Evolutionary conservation across 2,797 vertebrate genomes (phyloP).

Genomic region (Enteromius afrohamiltoni): DNA sequence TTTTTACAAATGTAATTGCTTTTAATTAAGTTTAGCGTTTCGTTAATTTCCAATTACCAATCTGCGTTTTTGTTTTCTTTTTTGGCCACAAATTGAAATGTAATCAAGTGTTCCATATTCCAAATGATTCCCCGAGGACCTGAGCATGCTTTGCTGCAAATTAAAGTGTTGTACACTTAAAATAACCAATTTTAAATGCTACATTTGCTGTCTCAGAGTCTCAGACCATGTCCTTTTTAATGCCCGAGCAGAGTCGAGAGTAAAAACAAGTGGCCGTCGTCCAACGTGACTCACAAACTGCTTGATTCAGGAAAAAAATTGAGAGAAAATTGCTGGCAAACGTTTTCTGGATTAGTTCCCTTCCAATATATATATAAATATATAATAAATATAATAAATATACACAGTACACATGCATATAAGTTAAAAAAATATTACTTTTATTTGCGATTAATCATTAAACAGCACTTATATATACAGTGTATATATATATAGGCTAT

Average conservation of each 20-base stretch:
- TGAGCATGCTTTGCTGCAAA: not conserved
- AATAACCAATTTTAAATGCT: slow-evolving; percentile 13
- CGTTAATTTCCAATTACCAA: not conserved
- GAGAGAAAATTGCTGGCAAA: not conserved
- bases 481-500: no score
- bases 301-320: slow-evolving; percentile 41
- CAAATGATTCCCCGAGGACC: slow-evolving; percentile 14
- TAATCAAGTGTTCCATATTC: slow-evolving; percentile 15
- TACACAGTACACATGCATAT: no score
- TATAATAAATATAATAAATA: no score
- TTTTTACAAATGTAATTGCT: slow-evolving; percentile 4
- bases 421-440: no score
- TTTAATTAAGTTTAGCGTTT: not conserved
- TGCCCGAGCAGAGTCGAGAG: not conserved
- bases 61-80: not conserved
- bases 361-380: no score
- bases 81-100: not conserved
- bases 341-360: no score
- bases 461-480: no score
- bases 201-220: slow-evolving; percentile 13
- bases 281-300: slow-evolving; percentile 38
- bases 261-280: slow-evolving; percentile 12
- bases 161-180: not conserved
- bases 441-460: no score
- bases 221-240: slow-evolving; percentile 4